A percentile compares a stretch with the other conserved stretches of the same genome.
Conservation (phyloP, 2,888 invertebrate genomes). For the Sepioteuthis lessoniana region DNA sequence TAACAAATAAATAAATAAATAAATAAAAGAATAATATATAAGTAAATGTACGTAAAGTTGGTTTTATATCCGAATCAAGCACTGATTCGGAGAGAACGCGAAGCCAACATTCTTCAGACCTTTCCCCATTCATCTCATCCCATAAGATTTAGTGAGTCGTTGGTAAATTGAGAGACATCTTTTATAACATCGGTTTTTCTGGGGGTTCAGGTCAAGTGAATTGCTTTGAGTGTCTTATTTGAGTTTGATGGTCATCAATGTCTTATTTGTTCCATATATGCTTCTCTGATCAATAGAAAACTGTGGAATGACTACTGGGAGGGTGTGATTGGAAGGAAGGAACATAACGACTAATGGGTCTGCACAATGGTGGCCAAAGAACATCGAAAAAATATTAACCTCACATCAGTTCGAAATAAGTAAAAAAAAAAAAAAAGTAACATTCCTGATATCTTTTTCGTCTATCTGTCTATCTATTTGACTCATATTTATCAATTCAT, state of each 20-base stretch:
- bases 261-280: conserved; percentile 9
- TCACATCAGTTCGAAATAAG: background rate
- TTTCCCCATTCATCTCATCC: background rate
- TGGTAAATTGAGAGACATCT: background rate
- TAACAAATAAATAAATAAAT: background rate
- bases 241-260: conserved; percentile 23
- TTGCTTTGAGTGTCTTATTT: background rate
- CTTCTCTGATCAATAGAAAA: background rate
- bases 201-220: background rate
- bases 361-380: background rate
- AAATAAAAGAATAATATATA: background rate
- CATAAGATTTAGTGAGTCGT: background rate
- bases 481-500: background rate
- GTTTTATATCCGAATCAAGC: background rate
- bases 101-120: background rate
- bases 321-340: background rate
- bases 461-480: background rate
- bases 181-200: conserved; percentile 10
- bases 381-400: background rate
- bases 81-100: background rate
- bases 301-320: background rate
- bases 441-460: no score
- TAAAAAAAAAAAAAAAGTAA: no score
- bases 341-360: background rate
- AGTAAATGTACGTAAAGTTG: background rate